A percentile compares a stretch with the other conserved stretches of the same genome.
Conservation (phyloP, 1,140 invertebrate species). For the Whitmania pigra region DNA sequence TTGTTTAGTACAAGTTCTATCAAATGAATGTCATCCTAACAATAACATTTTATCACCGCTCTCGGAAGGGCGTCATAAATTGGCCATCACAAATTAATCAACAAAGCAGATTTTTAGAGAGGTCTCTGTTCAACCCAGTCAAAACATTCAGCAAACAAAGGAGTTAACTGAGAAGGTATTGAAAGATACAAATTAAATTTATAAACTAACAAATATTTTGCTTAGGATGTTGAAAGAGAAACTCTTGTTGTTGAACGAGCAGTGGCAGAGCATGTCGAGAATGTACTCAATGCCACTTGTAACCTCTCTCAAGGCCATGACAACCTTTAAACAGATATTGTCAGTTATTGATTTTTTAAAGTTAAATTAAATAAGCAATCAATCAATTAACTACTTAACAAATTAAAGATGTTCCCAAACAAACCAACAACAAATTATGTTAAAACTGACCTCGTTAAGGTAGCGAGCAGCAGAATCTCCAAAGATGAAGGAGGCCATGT, state of each 20-base stretch:
- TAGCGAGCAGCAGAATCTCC: constrained; percentile 35
- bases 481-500: constrained; percentile 38
- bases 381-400: background rate
- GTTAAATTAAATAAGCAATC: background rate
- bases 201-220: constrained; percentile 40
- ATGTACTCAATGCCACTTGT: constrained; percentile 31
- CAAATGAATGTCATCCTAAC: no score
- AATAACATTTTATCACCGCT: no score
- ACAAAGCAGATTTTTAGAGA: no score
- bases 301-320: constrained; percentile 38
- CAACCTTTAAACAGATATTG: constrained; percentile 25
- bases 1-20: no score
- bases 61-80: no score
- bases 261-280: constrained; percentile 40
- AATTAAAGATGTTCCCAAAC: no score
- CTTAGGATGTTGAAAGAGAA: constrained; percentile 39
- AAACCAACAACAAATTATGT: no score
- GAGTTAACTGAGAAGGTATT: no score
- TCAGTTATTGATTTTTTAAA: background rate
- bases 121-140: no score
- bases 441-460: constrained; percentile 35
- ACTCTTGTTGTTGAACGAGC: constrained; percentile 40
- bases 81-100: no score
- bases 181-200: no score
- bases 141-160: constrained; percentile 11